These are phyloP conservation scores for Motacilla alba DNA, from an alignment of 2,113 vertebrate species.

Conservation along the genomic window DNA sequence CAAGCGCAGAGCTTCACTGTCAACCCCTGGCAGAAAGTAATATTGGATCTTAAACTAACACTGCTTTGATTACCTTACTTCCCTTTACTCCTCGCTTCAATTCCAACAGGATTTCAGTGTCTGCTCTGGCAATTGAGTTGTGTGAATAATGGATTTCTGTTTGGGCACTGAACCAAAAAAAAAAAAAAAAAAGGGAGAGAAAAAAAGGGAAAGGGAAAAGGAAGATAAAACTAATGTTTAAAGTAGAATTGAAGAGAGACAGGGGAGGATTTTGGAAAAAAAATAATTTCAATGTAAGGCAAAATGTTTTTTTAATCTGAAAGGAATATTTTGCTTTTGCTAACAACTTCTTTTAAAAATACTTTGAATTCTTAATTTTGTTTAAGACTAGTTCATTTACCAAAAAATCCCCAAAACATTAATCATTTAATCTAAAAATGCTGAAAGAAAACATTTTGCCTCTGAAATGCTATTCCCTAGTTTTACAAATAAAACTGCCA, in stretches of 20 bases:
- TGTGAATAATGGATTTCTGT: constrained; percentile 54
- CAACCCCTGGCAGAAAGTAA: constrained; percentile 14
- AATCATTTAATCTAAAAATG: neutral
- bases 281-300: neutral
- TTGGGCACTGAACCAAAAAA: neutral
- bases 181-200: too few species aligned
- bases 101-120: constrained; percentile 50
- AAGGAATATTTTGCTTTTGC: neutral
- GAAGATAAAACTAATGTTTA: neutral
- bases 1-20: neutral
- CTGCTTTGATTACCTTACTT: constrained; percentile 53
- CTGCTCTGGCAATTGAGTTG: constrained; percentile 35
- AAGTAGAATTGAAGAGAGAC: neutral
- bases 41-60: constrained; percentile 53
- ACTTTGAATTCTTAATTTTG: neutral
- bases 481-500: neutral
- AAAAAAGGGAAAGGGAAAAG: neutral
- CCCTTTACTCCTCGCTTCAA: constrained; percentile 31
- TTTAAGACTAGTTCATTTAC: neutral
- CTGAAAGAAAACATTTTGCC: neutral
- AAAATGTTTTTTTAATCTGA: neutral
- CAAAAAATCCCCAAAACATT: rapidly evolving
- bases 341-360: neutral
- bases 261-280: neutral
- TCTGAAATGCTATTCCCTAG: neutral